Evolutionary conservation across 1,140 invertebrate species (phyloP), one percentile per base, ranked within the genome.

Genomic region (Sitophilus oryzae): DNA sequence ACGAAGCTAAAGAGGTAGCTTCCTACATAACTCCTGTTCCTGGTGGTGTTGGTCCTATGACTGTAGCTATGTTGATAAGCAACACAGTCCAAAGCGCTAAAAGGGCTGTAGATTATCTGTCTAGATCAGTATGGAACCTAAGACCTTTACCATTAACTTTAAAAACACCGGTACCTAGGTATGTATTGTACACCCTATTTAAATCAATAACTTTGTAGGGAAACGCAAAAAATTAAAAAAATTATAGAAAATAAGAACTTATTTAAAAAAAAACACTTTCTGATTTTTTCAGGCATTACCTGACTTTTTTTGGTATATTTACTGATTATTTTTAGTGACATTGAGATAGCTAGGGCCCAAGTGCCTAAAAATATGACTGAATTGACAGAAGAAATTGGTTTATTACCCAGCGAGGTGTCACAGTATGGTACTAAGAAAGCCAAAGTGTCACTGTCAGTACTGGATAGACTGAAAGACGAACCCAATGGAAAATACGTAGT

Each of bases 1-100:
- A 79, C 11, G 86, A 87, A 71, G 94, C 85, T 4, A 79, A 79
- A 42, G 73, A 83, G 54, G 82, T 91, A 41, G 93, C 94, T 6
- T 83, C 84, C 1, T 87, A 83, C 65, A 93, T 99, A 50, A 99
- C 96, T 19, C 96, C 96, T 1, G 96, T 99, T 15, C 96, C 96
- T 9, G 94, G 95, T 21, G 96, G 96, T 55, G 96, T 99, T 47
- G 96, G 96, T 0, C 95, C 95, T 6, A 96, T 98, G 92, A 98
- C 95, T 0, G 95, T 98, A 16, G 93, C 94, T 9, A 98, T 98
- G 95, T 75, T 98, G 6, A 91, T 99, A 82, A 84, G 86, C 63
- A 99, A 99, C 71, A 98, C 95, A 0, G 88, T 97, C 3, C 76
- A 86, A 49, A 87, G 91, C 20, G 93, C 93, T 19, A 69, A 81